A percentile compares a stretch with the other conserved stretches of the same genome.
phyloP scores from a whole-genome alignment of 2,888 invertebrate genomes.

The Atrina japonica region DNA sequence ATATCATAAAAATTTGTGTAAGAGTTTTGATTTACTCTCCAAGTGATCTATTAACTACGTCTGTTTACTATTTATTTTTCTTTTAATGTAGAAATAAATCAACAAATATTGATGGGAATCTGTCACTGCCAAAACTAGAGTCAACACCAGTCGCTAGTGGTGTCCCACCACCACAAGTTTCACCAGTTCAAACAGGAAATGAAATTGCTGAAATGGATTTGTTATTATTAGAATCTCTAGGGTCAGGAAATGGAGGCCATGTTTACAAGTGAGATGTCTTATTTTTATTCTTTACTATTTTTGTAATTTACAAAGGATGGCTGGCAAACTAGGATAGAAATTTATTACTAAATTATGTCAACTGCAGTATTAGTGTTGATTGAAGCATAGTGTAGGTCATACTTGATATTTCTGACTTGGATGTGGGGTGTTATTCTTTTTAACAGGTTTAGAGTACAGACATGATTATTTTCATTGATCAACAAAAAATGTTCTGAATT shows the following conservation, averaged over 20 bases:
- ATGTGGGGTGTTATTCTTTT: no score
- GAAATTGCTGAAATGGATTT: constrained; percentile 72
- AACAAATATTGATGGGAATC: not conserved
- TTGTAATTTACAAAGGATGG: no score
- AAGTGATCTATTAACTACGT: not conserved
- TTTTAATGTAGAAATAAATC: not conserved
- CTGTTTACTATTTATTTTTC: not conserved
- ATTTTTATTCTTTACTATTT: not conserved
- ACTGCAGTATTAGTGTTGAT: no score
- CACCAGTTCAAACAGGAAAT: constrained; percentile 5
- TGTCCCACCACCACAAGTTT: constrained; percentile 1
- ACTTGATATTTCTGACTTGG: no score
- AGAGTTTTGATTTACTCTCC: no score
- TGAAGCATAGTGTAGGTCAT: no score
- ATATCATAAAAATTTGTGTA: no score
- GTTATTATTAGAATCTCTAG: constrained; percentile 67
- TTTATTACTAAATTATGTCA: no score
- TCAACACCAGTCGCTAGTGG: not conserved
- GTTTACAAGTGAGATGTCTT: constrained; percentile 73
- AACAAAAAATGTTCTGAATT: no score
- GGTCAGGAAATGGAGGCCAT: constrained; percentile 76
- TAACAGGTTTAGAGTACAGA: no score
- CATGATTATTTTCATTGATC: no score
- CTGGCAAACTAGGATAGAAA: no score
- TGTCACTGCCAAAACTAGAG: not conserved